These are phyloP conservation scores for Bombus sylvicola DNA, from an alignment of 1,140 invertebrate species.

Conservation along the genomic window DNA sequence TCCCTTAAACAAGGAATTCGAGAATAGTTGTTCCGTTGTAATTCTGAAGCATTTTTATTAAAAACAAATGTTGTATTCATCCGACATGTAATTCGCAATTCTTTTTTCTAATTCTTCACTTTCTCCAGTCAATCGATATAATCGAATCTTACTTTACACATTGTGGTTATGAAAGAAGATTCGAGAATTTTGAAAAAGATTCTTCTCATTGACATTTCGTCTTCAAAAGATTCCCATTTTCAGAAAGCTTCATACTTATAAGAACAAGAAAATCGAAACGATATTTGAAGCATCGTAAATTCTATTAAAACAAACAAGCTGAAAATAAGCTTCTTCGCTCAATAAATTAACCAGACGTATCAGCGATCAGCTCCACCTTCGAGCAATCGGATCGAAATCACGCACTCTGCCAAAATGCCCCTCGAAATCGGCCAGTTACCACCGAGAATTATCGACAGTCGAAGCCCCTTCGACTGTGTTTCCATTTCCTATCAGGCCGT, in stretches of 20 bases:
- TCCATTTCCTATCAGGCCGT: constrained; percentile 11
- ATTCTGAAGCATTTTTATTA: not conserved
- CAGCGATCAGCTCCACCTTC: not conserved
- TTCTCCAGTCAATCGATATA: too few relatives aligned
- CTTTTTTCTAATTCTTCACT: too few relatives aligned
- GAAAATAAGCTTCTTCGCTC: not conserved
- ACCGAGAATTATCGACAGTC: constrained; percentile 23
- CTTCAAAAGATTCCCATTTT: too few relatives aligned
- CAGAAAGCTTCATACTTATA: too few relatives aligned
- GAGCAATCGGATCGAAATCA: not conserved
- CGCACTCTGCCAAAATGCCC: not conserved
- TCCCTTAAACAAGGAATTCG: not conserved
- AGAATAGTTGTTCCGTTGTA: too few relatives aligned
- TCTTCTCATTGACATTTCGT: too few relatives aligned
- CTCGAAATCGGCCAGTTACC: constrained; percentile 14
- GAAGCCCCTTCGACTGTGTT: not conserved
- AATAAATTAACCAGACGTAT: constrained; percentile 6
- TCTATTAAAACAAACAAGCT: not conserved
- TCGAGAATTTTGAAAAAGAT: too few relatives aligned
- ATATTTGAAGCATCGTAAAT: not conserved
- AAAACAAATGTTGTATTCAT: not conserved
- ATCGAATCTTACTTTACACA: too few relatives aligned
- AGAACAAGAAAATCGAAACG: not conserved
- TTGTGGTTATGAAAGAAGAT: too few relatives aligned
- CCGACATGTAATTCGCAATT: too few relatives aligned